phyloP scores from a whole-genome alignment of 2,113 vertebrate species.

The Casuarius casuarius region DNA sequence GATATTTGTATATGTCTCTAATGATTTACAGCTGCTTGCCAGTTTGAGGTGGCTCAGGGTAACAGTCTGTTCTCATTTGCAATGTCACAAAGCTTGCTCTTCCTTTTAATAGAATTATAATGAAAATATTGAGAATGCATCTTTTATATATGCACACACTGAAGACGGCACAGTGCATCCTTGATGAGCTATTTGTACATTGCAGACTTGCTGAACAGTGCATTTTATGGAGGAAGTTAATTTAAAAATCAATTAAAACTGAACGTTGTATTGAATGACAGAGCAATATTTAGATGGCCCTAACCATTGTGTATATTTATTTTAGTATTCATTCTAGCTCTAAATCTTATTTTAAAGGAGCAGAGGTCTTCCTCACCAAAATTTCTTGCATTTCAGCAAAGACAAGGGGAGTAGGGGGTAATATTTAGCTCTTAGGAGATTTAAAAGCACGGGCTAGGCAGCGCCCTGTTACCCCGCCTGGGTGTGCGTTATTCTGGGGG shows the following conservation, averaged over 20 bases:
- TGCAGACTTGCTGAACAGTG: background rate
- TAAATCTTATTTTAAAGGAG: background rate
- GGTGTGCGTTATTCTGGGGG: background rate
- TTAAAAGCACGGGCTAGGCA: background rate
- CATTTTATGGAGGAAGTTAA: background rate
- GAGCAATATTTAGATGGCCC: background rate
- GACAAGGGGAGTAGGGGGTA: background rate
- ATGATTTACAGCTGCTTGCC: conserved; percentile 5
- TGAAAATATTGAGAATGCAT: background rate
- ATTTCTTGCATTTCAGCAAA: background rate
- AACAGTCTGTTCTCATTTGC: background rate
- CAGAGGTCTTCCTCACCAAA: background rate
- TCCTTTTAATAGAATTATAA: background rate
- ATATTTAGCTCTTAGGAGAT: background rate
- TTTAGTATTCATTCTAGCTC: background rate
- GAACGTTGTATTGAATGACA: background rate
- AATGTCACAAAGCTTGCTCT: background rate
- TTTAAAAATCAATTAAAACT: background rate
- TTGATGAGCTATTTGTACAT: background rate
- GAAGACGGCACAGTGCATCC: background rate
- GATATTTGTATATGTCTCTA: background rate
- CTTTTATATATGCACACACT: background rate
- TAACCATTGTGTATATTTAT: background rate
- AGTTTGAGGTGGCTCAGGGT: background rate
- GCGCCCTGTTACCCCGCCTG: accelerated